Base-by-base conservation (phyloP, 2,113 vertebrate species). In the Etheostoma cragini region DNA sequence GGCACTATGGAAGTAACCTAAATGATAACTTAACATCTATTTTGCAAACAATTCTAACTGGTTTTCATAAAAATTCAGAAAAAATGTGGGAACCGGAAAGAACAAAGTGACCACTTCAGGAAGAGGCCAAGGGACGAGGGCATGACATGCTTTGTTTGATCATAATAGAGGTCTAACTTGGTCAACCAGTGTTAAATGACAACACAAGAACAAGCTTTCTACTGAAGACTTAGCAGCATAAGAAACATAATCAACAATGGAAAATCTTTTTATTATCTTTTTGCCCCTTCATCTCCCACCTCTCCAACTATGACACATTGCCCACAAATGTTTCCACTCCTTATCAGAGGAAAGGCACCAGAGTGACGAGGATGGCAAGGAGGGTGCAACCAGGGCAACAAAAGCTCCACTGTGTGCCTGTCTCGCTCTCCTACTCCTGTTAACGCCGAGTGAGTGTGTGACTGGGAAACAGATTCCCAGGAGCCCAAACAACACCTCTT, bases 401-500 rank as follows among this genome's bases (percentile, higher is more conserved):
- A 87, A 87, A 72, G 80, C 85, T 30, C 42, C 60, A 47, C 76
- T 87, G 76, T 88, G 79, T 24, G 56, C 49, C 63, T 6, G 61
- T 81, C 30, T 81, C 65, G 80, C 53, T 45, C 71, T 72, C 8
- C 7, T 82, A 76, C 54, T 81, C 56, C 80, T 72, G 72, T 57
- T 60, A 46, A 72, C 21, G 7, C 30, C 11, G 8, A 60, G 54
- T 8, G 62, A 85, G 69, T 22, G 56, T 54, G 66, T 64, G 65
- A 47, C 57, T 22, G 61, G 74, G 78, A 53, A 63, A 71, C 65
- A 45, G 4, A 62, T 72, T 89, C 83, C 87, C 85, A 85, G 65
- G 63, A 76, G 70, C 60, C 21, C 75, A 65, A 79, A 88, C 52
- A 82, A 87, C 84, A 75, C 49, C 77, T 73, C 89, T 78, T 83